A percentile compares a stretch with the other conserved stretches of the same genome.
Evolutionary conservation across 2,888 invertebrate genomes (phyloP).

Genomic region (Agonopterix subpropinquella): DNA sequence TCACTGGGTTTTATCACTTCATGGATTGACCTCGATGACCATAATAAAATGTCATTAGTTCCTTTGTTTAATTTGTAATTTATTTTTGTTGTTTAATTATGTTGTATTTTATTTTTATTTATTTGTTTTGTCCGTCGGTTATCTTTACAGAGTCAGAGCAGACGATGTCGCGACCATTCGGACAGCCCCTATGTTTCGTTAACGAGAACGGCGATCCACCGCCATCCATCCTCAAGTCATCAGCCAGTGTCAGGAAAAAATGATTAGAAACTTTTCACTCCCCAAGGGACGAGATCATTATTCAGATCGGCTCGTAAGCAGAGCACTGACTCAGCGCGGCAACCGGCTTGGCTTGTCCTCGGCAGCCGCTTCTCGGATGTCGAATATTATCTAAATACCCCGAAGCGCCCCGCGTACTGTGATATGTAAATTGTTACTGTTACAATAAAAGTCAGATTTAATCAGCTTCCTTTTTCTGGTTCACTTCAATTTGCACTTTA

Average conservation of each 20-base stretch:
- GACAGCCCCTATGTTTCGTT: conserved; percentile 85
- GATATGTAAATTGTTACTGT: conserved; percentile 72
- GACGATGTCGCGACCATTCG: conserved; percentile 82
- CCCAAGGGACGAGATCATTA: conserved; percentile 36
- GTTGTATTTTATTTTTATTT: conserved; percentile 47
- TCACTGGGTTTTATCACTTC: conserved; percentile 39
- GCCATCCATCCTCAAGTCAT: conserved; percentile 69
- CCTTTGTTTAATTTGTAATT: conserved; percentile 11
- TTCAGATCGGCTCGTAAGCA: conserved; percentile 42
- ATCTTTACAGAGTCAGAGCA: conserved; percentile 72
- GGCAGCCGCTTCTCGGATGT: conserved; percentile 52
- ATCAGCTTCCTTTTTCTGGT: conserved; percentile 48
- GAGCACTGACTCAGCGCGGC: conserved; percentile 52
- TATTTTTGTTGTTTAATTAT: conserved; percentile 41
- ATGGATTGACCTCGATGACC: conserved; percentile 27
- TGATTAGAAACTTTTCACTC: conserved; percentile 37
- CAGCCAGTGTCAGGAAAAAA: conserved; percentile 72
- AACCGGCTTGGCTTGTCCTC: conserved; percentile 32
- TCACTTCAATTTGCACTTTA: conserved; percentile 43
- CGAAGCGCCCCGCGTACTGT: conserved; percentile 76
- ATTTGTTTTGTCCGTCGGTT: conserved; percentile 57
- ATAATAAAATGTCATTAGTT: conserved; percentile 16
- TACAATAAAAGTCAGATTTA: conserved; percentile 65
- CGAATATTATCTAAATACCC: conserved; percentile 44
- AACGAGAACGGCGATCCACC: conserved; percentile 73